A percentile compares a stretch with the other conserved stretches of the same genome.
Evolutionary conservation across 64 coral and sea anemone species (phyloP).

Genomic region (Montipora sp.): DNA sequence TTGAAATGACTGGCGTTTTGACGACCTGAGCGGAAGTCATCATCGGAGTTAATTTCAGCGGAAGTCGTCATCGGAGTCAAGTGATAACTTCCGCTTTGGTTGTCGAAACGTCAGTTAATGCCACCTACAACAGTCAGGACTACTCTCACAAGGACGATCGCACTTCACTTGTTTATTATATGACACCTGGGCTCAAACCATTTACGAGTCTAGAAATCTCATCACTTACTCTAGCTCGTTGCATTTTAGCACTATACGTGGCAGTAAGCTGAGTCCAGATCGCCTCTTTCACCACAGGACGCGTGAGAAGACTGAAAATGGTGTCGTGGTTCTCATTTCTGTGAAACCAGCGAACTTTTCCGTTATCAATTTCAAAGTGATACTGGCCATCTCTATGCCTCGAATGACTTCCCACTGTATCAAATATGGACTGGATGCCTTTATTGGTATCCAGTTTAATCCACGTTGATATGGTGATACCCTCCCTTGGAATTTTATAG

Average conservation of each 20-base stretch:
- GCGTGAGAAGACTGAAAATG: slow-evolving; percentile 72
- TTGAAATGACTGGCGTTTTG: too few species aligned
- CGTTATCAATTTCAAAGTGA: slow-evolving; percentile 90
- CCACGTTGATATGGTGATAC: slow-evolving; percentile 96
- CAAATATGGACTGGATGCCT: slow-evolving; percentile 98
- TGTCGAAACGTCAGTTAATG: too few species aligned
- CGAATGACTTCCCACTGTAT: slow-evolving; percentile 96
- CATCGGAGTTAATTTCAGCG: too few species aligned
- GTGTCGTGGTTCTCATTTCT: slow-evolving; percentile 76
- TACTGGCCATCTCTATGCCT: slow-evolving; percentile 91
- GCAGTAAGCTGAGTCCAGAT: slow-evolving; percentile 77
- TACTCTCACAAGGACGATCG: accelerated
- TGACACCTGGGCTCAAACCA: too few species aligned
- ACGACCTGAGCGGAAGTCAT: too few species aligned
- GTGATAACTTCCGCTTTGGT: too few species aligned
- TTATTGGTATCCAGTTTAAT: slow-evolving; percentile 89
- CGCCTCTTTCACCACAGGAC: slow-evolving; percentile 53
- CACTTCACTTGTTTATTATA: too few species aligned
- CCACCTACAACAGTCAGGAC: too few species aligned
- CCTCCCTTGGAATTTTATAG: slow-evolving; percentile 68
- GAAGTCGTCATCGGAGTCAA: too few species aligned
- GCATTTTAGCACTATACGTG: slow-evolving; percentile 69
- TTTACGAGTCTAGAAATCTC: background rate
- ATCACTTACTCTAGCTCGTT: slow-evolving; percentile 75
- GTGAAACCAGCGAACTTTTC: slow-evolving; percentile 90